Base-by-base conservation (phyloP, 2,888 invertebrate species). In the Chymomyza amoena region DNA sequence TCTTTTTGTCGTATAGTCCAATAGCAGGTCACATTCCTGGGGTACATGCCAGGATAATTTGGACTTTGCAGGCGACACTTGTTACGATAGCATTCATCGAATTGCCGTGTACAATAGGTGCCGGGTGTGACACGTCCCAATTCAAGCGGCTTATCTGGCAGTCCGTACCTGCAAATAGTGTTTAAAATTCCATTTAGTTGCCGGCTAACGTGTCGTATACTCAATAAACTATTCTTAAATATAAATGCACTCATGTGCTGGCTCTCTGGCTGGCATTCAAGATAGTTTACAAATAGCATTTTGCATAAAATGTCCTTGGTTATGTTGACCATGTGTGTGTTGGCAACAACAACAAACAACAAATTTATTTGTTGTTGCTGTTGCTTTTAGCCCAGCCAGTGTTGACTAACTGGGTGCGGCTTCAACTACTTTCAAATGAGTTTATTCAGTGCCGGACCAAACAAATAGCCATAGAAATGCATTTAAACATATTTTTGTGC, bases 1-100 rank as follows among this genome's bases (percentile, higher is more conserved):
- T 95, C 95, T 90, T 96, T 95, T 92, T 97, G 96, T 52, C 96
- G 94, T 77, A 97, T 93, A 76, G 96, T 96, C 94, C 97, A 97
- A 91, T 96, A 96, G 92, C 98, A 98, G 72, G 97, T 96, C 28
- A 98, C 97, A 92, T 98, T 98, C 77, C 97, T 93, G 74, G 91
- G 91, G 89, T 91, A 91, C 94, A 97, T 96, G 70, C 97, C 97
- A 13, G 97, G 97, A 91, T 97, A 97, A 92, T 97, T 97, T 64
- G 97, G 97, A 79, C 96, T 96, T 92, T 97, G 97, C 77, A 97
- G 93, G 64, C 96, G 95, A 90, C 97, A 97, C 72, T 95, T 95
- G 89, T 96, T 96, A 75, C 96, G 94, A 90, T 96, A 95, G 92
- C 96, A 96, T 92, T 97, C 95, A 93, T 97, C 95, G 92, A 96